Evolutionary conservation across 2,888 invertebrate species (phyloP).

Genomic region (Nemotelus nigrinus): DNA sequence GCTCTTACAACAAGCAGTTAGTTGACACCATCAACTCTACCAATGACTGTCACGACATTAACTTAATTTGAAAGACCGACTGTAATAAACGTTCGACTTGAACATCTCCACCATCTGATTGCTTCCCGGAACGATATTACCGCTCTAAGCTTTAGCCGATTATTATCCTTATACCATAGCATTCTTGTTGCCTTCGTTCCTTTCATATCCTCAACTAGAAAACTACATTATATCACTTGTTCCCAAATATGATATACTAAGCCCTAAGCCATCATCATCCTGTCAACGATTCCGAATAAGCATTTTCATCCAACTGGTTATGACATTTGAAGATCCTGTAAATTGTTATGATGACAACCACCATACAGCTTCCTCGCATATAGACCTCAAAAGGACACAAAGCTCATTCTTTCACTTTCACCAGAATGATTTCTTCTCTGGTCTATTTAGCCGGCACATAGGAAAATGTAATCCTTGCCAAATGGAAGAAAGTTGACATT

Average conservation of each 20-base stretch:
- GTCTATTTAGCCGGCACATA: too few species aligned
- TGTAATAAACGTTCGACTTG: conserved; percentile 21
- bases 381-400: too few species aligned
- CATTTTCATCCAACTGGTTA: conserved; percentile 31
- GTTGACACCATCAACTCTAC: not conserved
- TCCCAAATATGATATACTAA: conserved; percentile 17
- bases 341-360: conserved; percentile 43
- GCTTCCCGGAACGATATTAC: conserved; percentile 4
- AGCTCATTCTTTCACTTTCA: not conserved
- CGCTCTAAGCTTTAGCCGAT: not conserved
- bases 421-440: not conserved
- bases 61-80: conserved; percentile 45
- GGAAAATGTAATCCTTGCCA: too few species aligned
- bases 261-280: conserved; percentile 29
- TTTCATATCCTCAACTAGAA: conserved; percentile 19
- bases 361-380: too few species aligned
- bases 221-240: conserved; percentile 30
- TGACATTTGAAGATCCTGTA: conserved; percentile 38
- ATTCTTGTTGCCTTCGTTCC: too few species aligned
- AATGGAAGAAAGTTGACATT: too few species aligned
- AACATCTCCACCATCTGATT: conserved; percentile 13
- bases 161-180: conserved; percentile 13
- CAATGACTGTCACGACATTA: conserved; percentile 46
- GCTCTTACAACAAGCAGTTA: not conserved
- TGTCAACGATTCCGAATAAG: conserved; percentile 26